Evolutionary conservation across 1,140 invertebrate species (phyloP).

Genomic region (Drosophila truncata): DNA sequence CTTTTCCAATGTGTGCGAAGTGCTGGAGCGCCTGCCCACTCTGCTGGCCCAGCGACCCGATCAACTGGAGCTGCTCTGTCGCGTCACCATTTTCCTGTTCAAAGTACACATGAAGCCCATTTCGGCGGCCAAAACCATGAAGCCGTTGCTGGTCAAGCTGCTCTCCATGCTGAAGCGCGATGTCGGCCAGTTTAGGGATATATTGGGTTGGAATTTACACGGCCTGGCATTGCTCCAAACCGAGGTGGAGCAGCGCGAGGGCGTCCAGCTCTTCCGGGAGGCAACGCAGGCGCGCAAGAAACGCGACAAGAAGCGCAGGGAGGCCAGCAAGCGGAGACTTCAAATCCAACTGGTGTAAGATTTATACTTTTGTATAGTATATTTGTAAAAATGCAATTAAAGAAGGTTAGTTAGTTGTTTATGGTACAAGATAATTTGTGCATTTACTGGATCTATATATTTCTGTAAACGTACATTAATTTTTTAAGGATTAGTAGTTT

Average conservation of each 20-base stretch:
- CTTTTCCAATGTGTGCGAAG: conserved; percentile 92
- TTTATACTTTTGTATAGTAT: not conserved
- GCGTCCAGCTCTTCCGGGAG: conserved; percentile 93
- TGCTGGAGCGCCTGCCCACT: conserved; percentile 90
- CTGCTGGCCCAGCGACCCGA: conserved; percentile 89
- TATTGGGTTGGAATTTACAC: conserved; percentile 94
- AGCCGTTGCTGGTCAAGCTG: conserved; percentile 88
- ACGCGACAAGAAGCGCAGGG: conserved; percentile 90
- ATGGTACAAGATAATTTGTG: conserved; percentile 8
- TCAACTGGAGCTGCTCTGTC: conserved; percentile 91
- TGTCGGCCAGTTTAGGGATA: conserved; percentile 88
- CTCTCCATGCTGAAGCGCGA: conserved; percentile 63
- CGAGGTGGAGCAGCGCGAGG: conserved; percentile 92
- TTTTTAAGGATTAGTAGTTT: conserved; percentile 10
- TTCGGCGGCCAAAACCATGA: conserved; percentile 88
- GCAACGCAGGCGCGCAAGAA: conserved; percentile 89
- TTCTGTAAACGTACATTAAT: conserved; percentile 39
- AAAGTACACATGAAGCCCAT: conserved; percentile 95
- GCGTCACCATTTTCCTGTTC: conserved; percentile 92
- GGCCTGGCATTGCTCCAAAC: conserved; percentile 92
- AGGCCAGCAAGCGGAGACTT: conserved; percentile 88
- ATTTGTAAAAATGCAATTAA: conserved; percentile 30
- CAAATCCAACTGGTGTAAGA: conserved; percentile 67
- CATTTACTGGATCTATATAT: conserved; percentile 15
- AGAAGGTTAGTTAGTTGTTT: conserved; percentile 17